A percentile compares a stretch with the other conserved stretches of the same genome.
Evolutionary conservation across 2,888 invertebrate species (phyloP).

Genomic region (Catocala nupta): DNA sequence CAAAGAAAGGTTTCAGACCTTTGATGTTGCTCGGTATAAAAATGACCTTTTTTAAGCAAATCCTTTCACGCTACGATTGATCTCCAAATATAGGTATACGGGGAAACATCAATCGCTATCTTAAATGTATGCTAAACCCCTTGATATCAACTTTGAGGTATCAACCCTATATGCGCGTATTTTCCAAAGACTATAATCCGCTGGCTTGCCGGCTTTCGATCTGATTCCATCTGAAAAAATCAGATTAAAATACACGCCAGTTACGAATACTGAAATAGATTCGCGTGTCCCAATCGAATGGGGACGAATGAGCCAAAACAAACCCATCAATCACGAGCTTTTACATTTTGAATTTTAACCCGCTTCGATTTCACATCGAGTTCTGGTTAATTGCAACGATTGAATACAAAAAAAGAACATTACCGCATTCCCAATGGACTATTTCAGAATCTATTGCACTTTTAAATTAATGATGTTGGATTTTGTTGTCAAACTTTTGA

Average conservation of each 20-base stretch:
- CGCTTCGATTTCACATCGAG: constrained; percentile 41
- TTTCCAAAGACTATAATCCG: constrained; percentile 35
- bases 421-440: constrained; percentile 26
- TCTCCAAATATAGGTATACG: constrained; percentile 45
- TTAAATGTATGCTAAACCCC: constrained; percentile 40
- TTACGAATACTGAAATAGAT: constrained; percentile 62
- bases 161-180: constrained; percentile 32
- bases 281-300: constrained; percentile 55
- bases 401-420: constrained; percentile 38
- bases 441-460: constrained; percentile 22
- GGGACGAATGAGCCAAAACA: constrained; percentile 65
- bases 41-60: constrained; percentile 50
- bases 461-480: constrained; percentile 11
- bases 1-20: constrained; percentile 55
- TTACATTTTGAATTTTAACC: constrained; percentile 52
- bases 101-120: constrained; percentile 42
- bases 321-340: constrained; percentile 63
- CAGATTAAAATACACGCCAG: constrained; percentile 57
- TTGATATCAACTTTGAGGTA: constrained; percentile 42
- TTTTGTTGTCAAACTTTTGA: constrained; percentile 7
- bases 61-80: constrained; percentile 43
- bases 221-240: constrained; percentile 52
- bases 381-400: constrained; percentile 43
- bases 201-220: constrained; percentile 28
- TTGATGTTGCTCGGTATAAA: constrained; percentile 39